Conservation (phyloP, 1,140 invertebrate genomes). For the Tetragonula clypearis region DNA sequence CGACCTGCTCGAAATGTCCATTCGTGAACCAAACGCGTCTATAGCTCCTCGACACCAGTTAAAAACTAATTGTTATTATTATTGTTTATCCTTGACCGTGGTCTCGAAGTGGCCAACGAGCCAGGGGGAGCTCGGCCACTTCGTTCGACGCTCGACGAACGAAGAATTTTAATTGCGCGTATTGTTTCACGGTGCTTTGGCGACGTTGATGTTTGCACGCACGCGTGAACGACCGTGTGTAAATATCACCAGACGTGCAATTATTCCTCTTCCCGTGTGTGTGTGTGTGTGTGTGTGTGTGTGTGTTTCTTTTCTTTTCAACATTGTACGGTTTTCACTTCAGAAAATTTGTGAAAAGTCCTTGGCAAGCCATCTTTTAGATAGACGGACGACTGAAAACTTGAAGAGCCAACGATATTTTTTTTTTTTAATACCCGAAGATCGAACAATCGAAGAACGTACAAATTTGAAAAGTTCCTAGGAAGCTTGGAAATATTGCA, state of each 20-base stretch:
- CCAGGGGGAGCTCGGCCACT: no score
- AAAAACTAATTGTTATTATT: constrained; percentile 48
- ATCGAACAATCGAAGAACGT: no score
- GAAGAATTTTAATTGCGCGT: neutral
- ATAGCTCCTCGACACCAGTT: constrained; percentile 25
- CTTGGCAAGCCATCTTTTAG: no score
- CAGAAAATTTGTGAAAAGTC: no score
- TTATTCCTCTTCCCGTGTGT: neutral
- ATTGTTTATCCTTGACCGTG: constrained; percentile 10
- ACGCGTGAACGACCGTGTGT: neutral
- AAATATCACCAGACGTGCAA: neutral
- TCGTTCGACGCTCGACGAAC: neutral
- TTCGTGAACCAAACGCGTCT: constrained; percentile 32
- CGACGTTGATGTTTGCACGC: neutral
- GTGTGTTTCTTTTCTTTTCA: neutral
- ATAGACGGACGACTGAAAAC: no score
- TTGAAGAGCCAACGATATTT: no score
- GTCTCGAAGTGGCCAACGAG: no score
- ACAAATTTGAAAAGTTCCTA: no score
- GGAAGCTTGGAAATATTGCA: no score
- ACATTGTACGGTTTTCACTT: no score
- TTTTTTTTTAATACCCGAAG: no score
- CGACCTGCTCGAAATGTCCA: constrained; percentile 33
- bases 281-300: no score
- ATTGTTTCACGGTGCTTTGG: constrained; percentile 10